Conservation (phyloP, 2,888 invertebrate genomes). For the Globia sparganii region DNA sequence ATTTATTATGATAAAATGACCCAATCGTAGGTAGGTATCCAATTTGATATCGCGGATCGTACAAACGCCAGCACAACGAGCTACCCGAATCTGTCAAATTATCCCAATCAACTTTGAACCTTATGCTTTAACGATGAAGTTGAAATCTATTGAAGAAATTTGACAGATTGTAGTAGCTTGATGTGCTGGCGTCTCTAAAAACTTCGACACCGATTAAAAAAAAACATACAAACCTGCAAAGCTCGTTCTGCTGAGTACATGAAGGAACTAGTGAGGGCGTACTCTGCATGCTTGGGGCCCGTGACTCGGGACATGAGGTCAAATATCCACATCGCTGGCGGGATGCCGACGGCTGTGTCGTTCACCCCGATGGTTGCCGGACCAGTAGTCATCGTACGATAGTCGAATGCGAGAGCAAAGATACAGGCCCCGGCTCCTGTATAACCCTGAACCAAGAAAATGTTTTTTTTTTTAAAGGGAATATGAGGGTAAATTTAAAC, state of each 20-base stretch:
- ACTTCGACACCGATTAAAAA: neutral
- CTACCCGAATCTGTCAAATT: no score
- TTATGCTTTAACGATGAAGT: no score
- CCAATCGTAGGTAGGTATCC: no score
- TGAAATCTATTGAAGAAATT: no score
- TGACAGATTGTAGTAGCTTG: no score
- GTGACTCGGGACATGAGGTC: conserved; percentile 87
- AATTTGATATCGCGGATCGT: neutral
- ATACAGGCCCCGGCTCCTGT: conserved; percentile 91
- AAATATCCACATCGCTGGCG: conserved; percentile 92
- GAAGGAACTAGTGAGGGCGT: conserved; percentile 92
- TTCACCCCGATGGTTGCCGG: conserved; percentile 93
- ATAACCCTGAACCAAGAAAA: conserved; percentile 77
- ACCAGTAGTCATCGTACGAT: conserved; percentile 90
- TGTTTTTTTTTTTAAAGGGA: neutral
- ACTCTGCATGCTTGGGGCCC: conserved; percentile 92
- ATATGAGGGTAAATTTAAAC: neutral
- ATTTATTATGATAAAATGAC: neutral
- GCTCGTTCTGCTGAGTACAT: conserved; percentile 93
- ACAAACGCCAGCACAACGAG: no score
- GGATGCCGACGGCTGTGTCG: conserved; percentile 93
- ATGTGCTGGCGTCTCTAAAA: no score
- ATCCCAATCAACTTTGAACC: no score
- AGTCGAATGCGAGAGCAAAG: conserved; percentile 91
- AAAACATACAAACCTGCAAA: conserved; percentile 76